Percentiles rank a stretch among this genome's conserved stretches.
These are phyloP conservation scores for Pristionchus pacificus DNA, from an alignment of 1,140 invertebrate genomes.

Conservation along the genomic window DNA sequence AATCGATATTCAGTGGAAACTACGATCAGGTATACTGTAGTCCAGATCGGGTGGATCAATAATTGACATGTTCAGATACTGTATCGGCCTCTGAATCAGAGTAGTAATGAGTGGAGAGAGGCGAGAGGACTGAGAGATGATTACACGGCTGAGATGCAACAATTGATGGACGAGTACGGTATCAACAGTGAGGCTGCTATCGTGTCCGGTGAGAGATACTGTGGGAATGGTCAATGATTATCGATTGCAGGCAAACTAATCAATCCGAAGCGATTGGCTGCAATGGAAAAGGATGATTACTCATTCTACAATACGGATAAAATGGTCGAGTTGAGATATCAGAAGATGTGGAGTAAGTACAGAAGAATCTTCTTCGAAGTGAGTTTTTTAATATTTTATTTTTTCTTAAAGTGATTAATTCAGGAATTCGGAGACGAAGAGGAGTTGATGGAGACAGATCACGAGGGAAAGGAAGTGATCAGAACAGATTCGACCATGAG, in stretches of 20 bases:
- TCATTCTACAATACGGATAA: slow-evolving; percentile 45
- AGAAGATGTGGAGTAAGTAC: slow-evolving; percentile 32
- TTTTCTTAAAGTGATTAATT: too few species aligned
- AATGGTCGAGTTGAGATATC: slow-evolving; percentile 37
- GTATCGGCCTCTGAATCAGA: slow-evolving; percentile 3
- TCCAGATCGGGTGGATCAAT: slow-evolving; percentile 19
- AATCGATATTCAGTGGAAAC: slow-evolving; percentile 15
- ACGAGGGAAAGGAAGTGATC: neutral
- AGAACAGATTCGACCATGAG: slow-evolving; percentile 11
- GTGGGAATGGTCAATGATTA: too few species aligned
- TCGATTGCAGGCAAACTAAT: neutral
- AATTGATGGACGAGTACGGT: slow-evolving; percentile 44
- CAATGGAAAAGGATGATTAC: slow-evolving; percentile 43
- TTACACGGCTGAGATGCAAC: slow-evolving; percentile 33
- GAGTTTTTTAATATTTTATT: slow-evolving; percentile 16
- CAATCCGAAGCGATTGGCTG: slow-evolving; percentile 21
- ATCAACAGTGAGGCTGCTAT: slow-evolving; percentile 46
- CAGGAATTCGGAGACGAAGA: slow-evolving; percentile 37
- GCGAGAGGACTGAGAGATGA: slow-evolving; percentile 28
- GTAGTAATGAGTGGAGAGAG: slow-evolving; percentile 14
- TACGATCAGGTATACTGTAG: slow-evolving; percentile 14
- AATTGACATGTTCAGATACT: slow-evolving; percentile 1
- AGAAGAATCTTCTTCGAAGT: slow-evolving; percentile 32
- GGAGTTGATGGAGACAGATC: slow-evolving; percentile 21
- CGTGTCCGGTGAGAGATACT: slow-evolving; percentile 46